Evolutionary conservation across 1,140 invertebrate species (phyloP), one percentile per base, ranked within the genome.

Genomic region (Pseudomyrmex pallidus): DNA sequence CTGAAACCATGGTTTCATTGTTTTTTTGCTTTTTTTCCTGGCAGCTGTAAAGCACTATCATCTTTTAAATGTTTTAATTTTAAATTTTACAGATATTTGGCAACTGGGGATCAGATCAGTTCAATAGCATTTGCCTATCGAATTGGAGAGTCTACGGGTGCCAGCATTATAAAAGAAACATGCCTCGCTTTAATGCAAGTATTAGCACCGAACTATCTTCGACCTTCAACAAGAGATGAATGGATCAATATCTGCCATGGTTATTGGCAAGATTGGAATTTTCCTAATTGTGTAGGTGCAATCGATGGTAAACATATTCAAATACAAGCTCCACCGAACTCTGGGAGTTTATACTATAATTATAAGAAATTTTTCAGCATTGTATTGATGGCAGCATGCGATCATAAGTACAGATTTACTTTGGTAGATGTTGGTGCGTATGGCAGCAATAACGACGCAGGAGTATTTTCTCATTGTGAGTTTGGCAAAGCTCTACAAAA

Each of bases 351-450:
- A 8, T 68, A 25, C 13, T 52, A n/a, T 1, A 68, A 68, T 25
- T 68, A 68, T 2, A 68, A 54, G 2, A 68, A 68, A 22, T 25
- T 13, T 15, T 68, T 68, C 8, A 68, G 66, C 17, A 25, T 68
- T 13, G 2, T 68, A 68, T 52, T 68, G 13, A 17, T 68, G 48
- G 66, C 48, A 8, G 66, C 48, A 25, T 68, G 66, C 25, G 13
- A 68, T 2, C 2, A 20, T n/a, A 67, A 67, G 4, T 68, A 25
- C 10, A 52, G 52, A 68, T 68, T 68, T 7, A 68, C 66, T 0
- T 0, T 68, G 5, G 9, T 52, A 15, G 66, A 52, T 22, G 7
- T 8, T 52, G 20, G 64, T 22, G 46, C 12, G 22, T 67, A 67
- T 50, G 64, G 46, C 2, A 50, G 46, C 2, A 67, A 22, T 3